These are phyloP conservation scores for Drosophila neotestacea DNA, from an alignment of 2,888 invertebrate species.

Conservation along the genomic window DNA sequence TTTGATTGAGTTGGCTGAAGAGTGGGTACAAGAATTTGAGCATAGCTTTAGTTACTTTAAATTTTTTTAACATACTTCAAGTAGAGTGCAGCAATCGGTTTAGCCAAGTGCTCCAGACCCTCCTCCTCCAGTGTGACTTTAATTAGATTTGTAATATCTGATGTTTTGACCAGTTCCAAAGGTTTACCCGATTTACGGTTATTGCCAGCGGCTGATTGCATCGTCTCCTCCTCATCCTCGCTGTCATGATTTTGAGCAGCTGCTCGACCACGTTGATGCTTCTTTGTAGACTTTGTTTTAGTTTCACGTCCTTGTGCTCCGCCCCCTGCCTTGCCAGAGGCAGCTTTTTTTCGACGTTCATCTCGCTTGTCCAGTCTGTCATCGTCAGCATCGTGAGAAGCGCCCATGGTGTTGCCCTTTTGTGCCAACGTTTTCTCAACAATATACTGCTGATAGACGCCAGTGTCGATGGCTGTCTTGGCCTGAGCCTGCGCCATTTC, in stretches of 20 bases:
- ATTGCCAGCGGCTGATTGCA: constrained; percentile 84
- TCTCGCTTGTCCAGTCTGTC: constrained; percentile 90
- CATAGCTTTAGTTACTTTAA: neutral
- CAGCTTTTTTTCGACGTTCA: constrained; percentile 94
- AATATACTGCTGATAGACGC: constrained; percentile 91
- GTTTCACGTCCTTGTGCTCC: constrained; percentile 97
- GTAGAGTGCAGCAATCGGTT: constrained; percentile 89
- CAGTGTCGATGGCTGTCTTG: constrained; percentile 89
- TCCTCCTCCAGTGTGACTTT: constrained; percentile 88
- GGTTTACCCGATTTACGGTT: constrained; percentile 63
- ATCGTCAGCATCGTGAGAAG: constrained; percentile 81
- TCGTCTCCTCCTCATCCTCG: constrained; percentile 88
- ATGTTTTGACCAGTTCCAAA: constrained; percentile 88
- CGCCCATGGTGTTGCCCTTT: constrained; percentile 50
- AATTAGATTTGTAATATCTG: constrained; percentile 90
- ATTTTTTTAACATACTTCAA: constrained; percentile 86
- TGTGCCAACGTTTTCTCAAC: constrained; percentile 88
- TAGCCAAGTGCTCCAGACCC: constrained; percentile 90
- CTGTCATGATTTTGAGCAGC: constrained; percentile 86
- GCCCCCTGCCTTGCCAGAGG: constrained; percentile 95
- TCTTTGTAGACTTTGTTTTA: constrained; percentile 97
- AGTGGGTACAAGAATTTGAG: neutral
- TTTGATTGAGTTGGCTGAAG: constrained; percentile 88
- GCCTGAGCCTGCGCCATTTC: constrained; percentile 89
- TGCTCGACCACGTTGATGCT: constrained; percentile 87